These are phyloP conservation scores for Eupithecia inturbata DNA, from an alignment of 2,888 invertebrate species.

Conservation along the genomic window DNA sequence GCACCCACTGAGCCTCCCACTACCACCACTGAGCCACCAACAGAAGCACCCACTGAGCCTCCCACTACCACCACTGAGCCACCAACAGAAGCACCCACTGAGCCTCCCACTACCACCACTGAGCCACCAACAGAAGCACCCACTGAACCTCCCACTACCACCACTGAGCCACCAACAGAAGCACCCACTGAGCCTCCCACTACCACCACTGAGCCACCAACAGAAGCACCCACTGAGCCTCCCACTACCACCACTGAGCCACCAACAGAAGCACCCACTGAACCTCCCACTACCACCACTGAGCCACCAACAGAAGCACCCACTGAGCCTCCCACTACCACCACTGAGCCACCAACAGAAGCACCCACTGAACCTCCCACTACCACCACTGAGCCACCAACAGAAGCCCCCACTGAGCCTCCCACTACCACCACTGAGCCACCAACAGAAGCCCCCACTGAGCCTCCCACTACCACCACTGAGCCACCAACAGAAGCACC, in stretches of 20 bases:
- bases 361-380: neutral
- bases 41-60: too few relatives aligned
- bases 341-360: neutral
- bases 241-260: neutral
- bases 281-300: neutral
- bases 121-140: neutral
- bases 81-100: too few relatives aligned
- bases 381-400: neutral
- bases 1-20: neutral
- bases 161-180: too few relatives aligned
- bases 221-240: neutral
- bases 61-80: slow-evolving; percentile 2
- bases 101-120: neutral
- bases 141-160: neutral
- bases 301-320: neutral
- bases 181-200: neutral
- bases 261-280: neutral
- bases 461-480: neutral
- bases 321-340: neutral
- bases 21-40: neutral
- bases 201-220: neutral
- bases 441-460: neutral
- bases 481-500: neutral
- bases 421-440: neutral
- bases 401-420: neutral